A percentile compares a stretch with the other conserved stretches of the same genome.
Evolutionary conservation across 2,797 vertebrate genomes (phyloP).

Genomic region (Heteromormyrus szaboi): DNA sequence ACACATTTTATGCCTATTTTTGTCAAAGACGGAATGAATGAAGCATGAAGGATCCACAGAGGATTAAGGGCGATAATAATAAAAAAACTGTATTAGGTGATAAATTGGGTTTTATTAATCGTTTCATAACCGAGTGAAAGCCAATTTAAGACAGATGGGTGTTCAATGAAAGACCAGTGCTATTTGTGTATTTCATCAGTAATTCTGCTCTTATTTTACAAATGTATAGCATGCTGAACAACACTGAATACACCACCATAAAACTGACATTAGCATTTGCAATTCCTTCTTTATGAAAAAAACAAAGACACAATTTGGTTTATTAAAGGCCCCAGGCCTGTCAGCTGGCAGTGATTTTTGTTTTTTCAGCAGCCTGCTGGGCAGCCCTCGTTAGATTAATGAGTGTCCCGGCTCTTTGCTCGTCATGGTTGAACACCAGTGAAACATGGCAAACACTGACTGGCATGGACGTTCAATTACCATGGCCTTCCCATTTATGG

Average conservation of each 20-base stretch:
- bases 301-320: background rate
- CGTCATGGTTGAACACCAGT: background rate
- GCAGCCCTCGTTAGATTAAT: background rate
- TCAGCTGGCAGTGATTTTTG: background rate
- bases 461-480: background rate
- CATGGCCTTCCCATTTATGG: background rate
- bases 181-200: background rate
- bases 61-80: background rate
- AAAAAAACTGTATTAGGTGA: background rate
- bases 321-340: background rate
- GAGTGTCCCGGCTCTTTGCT: background rate
- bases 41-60: background rate
- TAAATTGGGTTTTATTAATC: conserved; percentile 2
- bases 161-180: background rate
- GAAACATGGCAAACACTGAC: background rate
- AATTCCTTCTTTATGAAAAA: background rate
- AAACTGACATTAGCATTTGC: background rate
- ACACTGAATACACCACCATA: background rate
- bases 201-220: background rate
- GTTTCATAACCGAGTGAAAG: background rate
- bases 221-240: background rate
- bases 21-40: background rate
- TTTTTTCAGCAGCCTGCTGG: background rate
- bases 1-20: background rate
- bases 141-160: background rate